A percentile compares a stretch with the other conserved stretches of the same genome.
Evolutionary conservation across 2,113 vertebrate species (phyloP).

Genomic region (Jacana jacana): DNA sequence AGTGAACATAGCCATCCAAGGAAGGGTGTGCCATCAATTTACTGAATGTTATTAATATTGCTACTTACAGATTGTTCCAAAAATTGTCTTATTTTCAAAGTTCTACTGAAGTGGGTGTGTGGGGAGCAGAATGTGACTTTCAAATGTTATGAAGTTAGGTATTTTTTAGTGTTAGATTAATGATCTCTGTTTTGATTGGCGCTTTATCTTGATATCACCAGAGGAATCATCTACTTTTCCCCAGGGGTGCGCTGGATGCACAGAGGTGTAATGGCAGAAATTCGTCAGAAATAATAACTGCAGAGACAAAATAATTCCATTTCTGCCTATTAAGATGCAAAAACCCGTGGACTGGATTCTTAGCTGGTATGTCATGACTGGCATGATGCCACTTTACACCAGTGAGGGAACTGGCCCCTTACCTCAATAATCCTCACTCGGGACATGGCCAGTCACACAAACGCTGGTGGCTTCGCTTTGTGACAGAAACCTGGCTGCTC

Average conservation of each 20-base stretch:
- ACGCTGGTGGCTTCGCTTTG: not conserved
- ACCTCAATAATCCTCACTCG: not conserved
- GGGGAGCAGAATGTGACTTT: not conserved
- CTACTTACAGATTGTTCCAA: slow-evolving; percentile 19
- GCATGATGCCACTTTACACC: not conserved
- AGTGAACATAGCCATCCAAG: not conserved
- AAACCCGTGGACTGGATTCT: not conserved
- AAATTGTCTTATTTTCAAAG: slow-evolving; percentile 39
- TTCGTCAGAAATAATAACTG: slow-evolving; percentile 36
- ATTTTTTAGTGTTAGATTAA: not conserved
- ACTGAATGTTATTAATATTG: not conserved
- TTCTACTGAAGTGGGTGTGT: not conserved
- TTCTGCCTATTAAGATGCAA: not conserved
- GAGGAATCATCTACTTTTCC: not conserved
- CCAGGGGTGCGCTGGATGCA: not conserved
- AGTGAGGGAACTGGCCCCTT: not conserved
- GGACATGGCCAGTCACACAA: not conserved
- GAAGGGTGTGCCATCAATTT: slow-evolving; percentile 41
- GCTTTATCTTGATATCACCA: not conserved
- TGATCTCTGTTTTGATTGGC: slow-evolving; percentile 20
- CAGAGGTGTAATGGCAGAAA: slow-evolving; percentile 10
- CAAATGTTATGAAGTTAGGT: not conserved
- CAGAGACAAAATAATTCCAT: slow-evolving; percentile 2
- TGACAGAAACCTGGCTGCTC: slow-evolving; percentile 66
- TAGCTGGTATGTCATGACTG: not conserved